phyloP scores from a whole-genome alignment of 1,140 invertebrate genomes.

The Pseudomyrmex dendroicus region DNA sequence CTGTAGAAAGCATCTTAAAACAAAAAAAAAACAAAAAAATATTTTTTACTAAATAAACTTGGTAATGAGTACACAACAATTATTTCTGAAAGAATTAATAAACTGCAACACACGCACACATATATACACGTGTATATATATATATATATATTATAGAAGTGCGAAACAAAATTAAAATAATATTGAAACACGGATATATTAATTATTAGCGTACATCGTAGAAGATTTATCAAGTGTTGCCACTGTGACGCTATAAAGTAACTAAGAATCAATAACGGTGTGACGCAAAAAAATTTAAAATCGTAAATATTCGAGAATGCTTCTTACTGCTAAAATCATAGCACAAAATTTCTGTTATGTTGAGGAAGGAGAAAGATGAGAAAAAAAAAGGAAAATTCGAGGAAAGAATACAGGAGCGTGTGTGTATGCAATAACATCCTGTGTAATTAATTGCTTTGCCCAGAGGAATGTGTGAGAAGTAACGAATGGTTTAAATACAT shows the following conservation, averaged over 20 bases:
- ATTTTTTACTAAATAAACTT: slow-evolving; percentile 1
- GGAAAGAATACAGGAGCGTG: background rate
- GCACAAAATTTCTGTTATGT: background rate
- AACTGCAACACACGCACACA: background rate
- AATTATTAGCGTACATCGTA: slow-evolving; percentile 16
- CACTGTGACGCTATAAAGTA: background rate
- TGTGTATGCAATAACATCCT: too few relatives aligned
- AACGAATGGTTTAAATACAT: slow-evolving; percentile 70
- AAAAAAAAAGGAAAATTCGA: background rate
- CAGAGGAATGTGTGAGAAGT: slow-evolving; percentile 6
- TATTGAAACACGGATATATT: background rate
- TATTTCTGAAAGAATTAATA: slow-evolving; percentile 17
- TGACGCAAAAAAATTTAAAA: slow-evolving; percentile 4
- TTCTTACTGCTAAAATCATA: slow-evolving; percentile 44
- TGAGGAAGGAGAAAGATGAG: background rate
- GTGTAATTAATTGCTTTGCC: background rate
- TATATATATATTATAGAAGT: too few relatives aligned
- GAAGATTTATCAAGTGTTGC: slow-evolving; percentile 15
- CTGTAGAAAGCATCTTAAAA: too few relatives aligned
- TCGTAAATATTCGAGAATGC: slow-evolving; percentile 8
- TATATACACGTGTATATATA: too few relatives aligned
- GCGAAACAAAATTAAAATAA: background rate
- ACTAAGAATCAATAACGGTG: background rate
- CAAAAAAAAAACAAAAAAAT: too few relatives aligned
- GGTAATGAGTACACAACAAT: background rate